These are phyloP conservation scores for Montipora efflorescens DNA, from an alignment of 64 coral and sea anemone species.

Conservation along the genomic window DNA sequence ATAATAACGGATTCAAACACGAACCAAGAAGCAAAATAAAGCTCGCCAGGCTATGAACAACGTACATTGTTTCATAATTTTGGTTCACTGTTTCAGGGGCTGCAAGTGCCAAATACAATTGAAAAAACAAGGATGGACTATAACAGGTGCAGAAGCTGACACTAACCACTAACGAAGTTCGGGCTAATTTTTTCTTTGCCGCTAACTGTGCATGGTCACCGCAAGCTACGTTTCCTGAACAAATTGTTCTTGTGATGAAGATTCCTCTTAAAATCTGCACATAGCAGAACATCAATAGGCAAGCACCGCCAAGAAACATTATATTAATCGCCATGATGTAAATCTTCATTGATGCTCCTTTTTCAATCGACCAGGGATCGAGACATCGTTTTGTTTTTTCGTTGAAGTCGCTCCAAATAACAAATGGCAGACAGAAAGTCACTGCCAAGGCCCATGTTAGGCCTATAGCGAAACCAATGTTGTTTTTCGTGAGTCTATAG, in stretches of 20 bases:
- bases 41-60: conserved; percentile 5
- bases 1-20: conserved; percentile 56
- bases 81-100: background rate
- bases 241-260: conserved; percentile 44
- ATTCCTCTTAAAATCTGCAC: conserved; percentile 55
- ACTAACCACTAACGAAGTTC: conserved; percentile 44
- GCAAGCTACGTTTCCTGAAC: background rate
- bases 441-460: conserved; percentile 3
- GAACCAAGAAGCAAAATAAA: conserved; percentile 63
- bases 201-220: background rate
- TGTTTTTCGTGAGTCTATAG: background rate
- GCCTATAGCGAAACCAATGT: conserved; percentile 8
- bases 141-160: conserved; percentile 42
- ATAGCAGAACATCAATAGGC: conserved; percentile 52
- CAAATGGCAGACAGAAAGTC: background rate
- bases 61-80: background rate
- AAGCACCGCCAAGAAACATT: background rate
- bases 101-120: conserved; percentile 28
- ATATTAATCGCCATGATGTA: background rate
- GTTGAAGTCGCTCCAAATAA: conserved; percentile 32
- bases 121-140: conserved; percentile 27
- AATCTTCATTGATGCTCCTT: conserved; percentile 7
- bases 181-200: conserved; percentile 42
- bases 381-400: background rate
- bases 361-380: conserved; percentile 12